Base-by-base conservation (phyloP, 2,888 invertebrate genomes). In the Proisotoma minuta region DNA sequence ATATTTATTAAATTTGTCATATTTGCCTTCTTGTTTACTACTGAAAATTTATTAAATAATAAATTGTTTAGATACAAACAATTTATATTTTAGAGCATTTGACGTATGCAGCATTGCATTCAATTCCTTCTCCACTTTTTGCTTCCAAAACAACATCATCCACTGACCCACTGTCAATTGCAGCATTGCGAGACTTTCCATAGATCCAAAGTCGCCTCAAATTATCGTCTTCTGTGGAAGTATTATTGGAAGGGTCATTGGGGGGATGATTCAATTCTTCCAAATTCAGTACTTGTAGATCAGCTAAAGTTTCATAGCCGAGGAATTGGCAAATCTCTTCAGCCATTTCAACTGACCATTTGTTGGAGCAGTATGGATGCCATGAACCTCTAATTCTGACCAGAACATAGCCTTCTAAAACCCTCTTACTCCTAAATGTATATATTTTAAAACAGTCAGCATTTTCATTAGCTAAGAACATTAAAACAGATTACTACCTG, bases 321-420 rank as follows among this genome's bases (percentile, higher is more conserved):
- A 54, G 28, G 10, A 23, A 26, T 15, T 47, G 15, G 26, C 68
- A 68, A 26, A 65, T 59, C 20, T 48, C 26, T 20, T 47, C 34
- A 1, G 51, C 62, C 24, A 63, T 8, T 5, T 60, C 62, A 5
- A 27, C 15, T 8, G 62, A 56, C 65, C 65, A 68, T 15, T 60
- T 49, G n/a, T 59, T 51, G 15, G 49, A 52, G 47, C 68, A 65
- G 50, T 68, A 68, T 5, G 68, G 68, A 54, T 65, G 61, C 63
- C 65, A 68, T 28, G 54, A 29, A 4, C 60, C 53, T 49, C 43
- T 58, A 10, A 65, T 59, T 47, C 53, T 60, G 12, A 61, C 61
- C 12, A 68, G 40, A 15, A 65, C 63, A 43, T 62, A 65, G 2
- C 68, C 65, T 22, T 53, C 39, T 4, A 50, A 47, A 27, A 12